phyloP scores from a whole-genome alignment of 2,797 vertebrate species.

The Urosaurus nigricauda region DNA sequence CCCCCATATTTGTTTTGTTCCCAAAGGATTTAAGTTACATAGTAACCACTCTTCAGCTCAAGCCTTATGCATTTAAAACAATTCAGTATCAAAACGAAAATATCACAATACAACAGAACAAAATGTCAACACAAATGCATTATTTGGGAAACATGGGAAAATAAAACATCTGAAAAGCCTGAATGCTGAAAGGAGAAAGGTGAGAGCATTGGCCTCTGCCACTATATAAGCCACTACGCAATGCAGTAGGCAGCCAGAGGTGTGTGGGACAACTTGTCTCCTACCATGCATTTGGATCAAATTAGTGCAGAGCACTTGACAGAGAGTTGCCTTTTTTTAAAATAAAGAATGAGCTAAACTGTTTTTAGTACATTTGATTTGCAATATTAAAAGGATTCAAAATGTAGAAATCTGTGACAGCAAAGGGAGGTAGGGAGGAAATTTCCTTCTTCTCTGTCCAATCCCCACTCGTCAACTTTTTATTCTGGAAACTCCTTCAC shows the following conservation, averaged over 20 bases:
- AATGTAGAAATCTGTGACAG: neutral
- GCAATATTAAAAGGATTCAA: neutral
- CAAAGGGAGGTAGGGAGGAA: neutral
- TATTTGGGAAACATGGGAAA: too few species aligned
- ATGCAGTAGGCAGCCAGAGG: neutral
- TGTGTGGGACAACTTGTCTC: neutral
- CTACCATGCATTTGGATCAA: neutral
- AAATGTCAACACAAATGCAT: neutral
- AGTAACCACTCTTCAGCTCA: neutral
- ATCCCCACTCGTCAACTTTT: neutral
- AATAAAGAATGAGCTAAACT: neutral
- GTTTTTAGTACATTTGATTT: neutral
- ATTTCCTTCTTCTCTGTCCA: neutral
- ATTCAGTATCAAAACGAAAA: neutral
- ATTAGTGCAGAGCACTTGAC: neutral
- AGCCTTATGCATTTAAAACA: neutral
- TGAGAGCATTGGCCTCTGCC: too few species aligned
- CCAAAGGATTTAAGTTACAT: neutral
- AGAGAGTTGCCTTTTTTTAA: neutral
- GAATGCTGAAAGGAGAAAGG: too few species aligned
- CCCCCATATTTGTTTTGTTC: neutral
- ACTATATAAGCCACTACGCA: too few species aligned
- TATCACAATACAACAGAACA: neutral
- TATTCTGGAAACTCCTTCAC: constrained; percentile 2
- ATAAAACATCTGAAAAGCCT: too few species aligned